Evolutionary conservation across 2,888 invertebrate genomes (phyloP).

Genomic region (Hanleya hanleyi): DNA sequence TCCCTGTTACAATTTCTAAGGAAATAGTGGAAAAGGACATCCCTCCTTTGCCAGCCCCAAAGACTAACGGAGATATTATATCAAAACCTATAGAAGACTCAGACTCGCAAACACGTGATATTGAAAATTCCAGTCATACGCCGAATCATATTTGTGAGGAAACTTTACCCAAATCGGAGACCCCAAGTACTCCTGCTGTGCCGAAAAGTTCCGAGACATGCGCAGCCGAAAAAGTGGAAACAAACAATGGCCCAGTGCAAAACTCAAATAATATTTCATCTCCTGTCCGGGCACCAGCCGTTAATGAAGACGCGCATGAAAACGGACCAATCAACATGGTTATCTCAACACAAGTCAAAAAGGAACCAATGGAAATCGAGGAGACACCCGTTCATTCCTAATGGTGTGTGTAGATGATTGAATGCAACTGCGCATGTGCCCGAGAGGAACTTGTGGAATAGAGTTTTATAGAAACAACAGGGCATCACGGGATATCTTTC

Average conservation of each 20-base stretch:
- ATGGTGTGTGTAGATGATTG: background rate
- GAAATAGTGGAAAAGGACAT: background rate
- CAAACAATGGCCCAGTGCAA: background rate
- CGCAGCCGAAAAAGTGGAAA: too few species aligned
- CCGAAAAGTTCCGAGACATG: background rate
- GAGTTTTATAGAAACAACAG: too few species aligned
- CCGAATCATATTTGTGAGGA: background rate
- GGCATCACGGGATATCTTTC: too few species aligned
- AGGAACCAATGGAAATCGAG: slow-evolving; percentile 1
- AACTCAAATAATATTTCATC: background rate
- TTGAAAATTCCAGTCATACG: background rate
- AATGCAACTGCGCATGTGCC: background rate
- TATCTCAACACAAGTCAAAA: slow-evolving; percentile 1
- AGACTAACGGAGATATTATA: background rate
- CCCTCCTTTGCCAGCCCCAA: background rate
- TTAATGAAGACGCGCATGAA: background rate
- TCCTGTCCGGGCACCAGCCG: background rate
- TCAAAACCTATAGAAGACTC: too few species aligned
- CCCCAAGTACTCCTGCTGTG: background rate
- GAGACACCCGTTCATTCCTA: background rate
- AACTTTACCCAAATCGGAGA: background rate
- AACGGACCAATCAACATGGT: slow-evolving; percentile 9
- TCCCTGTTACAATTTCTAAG: background rate
- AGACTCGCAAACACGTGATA: background rate
- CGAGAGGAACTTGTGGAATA: too few species aligned